Conservation (phyloP, 30 jellyfish, hydroid and myxozoan species). For the Chrysaora quinquecirrha region DNA sequence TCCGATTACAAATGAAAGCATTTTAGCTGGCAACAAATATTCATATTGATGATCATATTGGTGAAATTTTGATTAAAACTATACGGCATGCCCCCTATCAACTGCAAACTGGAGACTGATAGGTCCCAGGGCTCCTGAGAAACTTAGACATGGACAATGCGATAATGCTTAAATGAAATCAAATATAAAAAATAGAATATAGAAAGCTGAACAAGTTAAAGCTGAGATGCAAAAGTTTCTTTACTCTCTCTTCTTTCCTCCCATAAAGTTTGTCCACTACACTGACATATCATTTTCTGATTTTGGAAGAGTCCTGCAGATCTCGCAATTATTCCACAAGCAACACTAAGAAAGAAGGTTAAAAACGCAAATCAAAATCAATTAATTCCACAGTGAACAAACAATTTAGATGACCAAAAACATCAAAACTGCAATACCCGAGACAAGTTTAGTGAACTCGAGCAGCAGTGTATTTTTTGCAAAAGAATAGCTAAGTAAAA, state of each 20-base stretch:
- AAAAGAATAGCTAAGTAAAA: background rate
- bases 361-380: background rate
- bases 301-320: conserved; percentile 94
- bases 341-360: conserved; percentile 54
- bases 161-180: too few species aligned
- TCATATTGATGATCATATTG: too few species aligned
- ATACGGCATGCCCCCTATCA: too few species aligned
- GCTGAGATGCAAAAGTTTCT: conserved; percentile 33
- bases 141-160: too few species aligned
- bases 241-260: conserved; percentile 73
- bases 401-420: background rate
- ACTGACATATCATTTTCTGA: conserved; percentile 78
- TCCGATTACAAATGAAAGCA: too few species aligned
- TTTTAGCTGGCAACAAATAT: too few species aligned
- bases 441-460: background rate
- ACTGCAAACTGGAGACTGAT: too few species aligned
- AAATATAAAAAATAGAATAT: too few species aligned
- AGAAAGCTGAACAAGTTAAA: too few species aligned
- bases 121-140: too few species aligned
- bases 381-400: background rate
- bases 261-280: conserved; percentile 96
- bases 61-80: too few species aligned
- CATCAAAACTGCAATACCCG: background rate
- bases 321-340: conserved; percentile 98
- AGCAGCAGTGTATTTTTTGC: background rate